Base-by-base conservation (phyloP, 2,888 invertebrate genomes). In the Hirudinaria manillensis region DNA sequence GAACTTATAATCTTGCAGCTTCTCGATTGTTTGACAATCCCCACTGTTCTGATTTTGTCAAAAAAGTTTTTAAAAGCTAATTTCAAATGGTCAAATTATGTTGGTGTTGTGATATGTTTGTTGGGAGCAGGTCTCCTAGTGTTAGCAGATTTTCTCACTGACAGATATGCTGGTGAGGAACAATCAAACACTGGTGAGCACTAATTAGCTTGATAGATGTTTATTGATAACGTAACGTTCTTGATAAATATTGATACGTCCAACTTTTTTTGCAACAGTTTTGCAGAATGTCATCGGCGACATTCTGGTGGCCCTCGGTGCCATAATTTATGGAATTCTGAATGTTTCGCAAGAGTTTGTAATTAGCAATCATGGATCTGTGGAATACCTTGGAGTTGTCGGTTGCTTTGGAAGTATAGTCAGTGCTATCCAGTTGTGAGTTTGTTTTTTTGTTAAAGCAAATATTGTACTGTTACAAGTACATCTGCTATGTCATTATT, bases 1-100 rank as follows among this genome's bases (percentile, higher is more conserved):
- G 45, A 45, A 2, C 6, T 10, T 36, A 10, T 45, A 16, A 1
- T 45, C 16, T 89, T 90, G 86, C 89, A 93, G 90, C 87, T 93
- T 82, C 86, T 93, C 81, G 92, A 93, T 79, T 93, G 93, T 85
- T 91, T 92, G 78, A 92, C 92, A 6, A 92, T 93, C 75, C 92
- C 93, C 0, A 91, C 91, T 16, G 92, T 93, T 4, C 85, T 93
- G 78, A 89, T 89, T 51, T 85, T 93, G 51, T 92, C 92, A 0
- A 91, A 91, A 80, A 88, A 92, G 0, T 90, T 92, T 85, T 87
- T 93, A 34, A 90, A 90, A 10, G 91, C 91, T 77, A 87, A 91
- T 78, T 91, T 92, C 78, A 89, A 90, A 72, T 89, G 90, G 81
- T 89, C 89, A 2, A 92, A 93, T 82, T 90, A 92, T 45, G 88